Conservation (phyloP, 2,113 vertebrate genomes). For the Pionites leucogaster region DNA sequence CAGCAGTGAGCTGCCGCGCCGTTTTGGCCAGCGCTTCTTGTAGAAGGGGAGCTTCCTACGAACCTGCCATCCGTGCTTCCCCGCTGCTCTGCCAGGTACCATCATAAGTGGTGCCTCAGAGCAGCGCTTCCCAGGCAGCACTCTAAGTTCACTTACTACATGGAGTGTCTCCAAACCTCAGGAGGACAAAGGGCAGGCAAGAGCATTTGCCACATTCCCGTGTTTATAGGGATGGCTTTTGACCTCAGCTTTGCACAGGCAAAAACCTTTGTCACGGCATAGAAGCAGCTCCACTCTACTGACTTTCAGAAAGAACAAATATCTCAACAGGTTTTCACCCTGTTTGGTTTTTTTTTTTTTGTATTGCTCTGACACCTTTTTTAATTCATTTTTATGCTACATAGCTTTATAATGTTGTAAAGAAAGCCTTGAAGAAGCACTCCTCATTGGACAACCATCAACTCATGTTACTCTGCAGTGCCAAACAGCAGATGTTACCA, state of each 20-base stretch:
- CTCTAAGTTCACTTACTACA: rapidly evolving
- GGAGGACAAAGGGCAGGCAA: background rate
- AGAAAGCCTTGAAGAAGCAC: background rate
- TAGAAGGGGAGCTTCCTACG: too few relatives aligned
- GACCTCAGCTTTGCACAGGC: background rate
- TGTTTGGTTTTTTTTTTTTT: too few relatives aligned
- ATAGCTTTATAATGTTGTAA: background rate
- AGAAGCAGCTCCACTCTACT: background rate
- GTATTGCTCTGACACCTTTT: background rate
- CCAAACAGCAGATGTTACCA: background rate
- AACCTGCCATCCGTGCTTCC: rapidly evolving
- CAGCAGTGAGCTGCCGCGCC: too few relatives aligned
- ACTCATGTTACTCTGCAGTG: background rate
- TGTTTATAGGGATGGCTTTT: background rate
- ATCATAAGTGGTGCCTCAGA: too few relatives aligned
- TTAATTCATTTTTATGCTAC: background rate
- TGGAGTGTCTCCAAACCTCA: background rate
- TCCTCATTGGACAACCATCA: rapidly evolving
- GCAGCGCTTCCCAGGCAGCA: background rate
- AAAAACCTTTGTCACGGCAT: background rate
- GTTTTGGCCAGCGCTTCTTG: too few relatives aligned
- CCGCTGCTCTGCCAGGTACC: background rate
- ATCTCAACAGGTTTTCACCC: background rate
- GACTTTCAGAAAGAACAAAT: rapidly evolving
- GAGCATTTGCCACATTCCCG: background rate